Evolutionary conservation across 2,888 invertebrate species (phyloP).

Genomic region (Scrobipalpa atriplicella): DNA sequence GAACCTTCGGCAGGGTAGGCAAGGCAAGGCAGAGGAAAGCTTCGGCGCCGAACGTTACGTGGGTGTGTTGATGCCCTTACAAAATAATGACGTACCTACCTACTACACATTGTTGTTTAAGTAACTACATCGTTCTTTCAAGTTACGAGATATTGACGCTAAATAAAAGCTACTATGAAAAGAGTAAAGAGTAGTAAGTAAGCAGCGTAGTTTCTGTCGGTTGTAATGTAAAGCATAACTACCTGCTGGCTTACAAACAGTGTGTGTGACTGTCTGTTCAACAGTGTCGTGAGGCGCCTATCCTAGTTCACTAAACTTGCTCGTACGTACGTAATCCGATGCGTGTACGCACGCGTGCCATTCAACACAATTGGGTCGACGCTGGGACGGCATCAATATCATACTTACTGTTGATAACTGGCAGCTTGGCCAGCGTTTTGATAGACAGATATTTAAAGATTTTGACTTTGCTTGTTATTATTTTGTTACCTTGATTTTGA

Average conservation of each 20-base stretch:
- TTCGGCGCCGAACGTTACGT: no score
- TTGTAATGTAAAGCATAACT: neutral
- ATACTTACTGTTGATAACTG: no score
- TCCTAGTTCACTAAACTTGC: neutral
- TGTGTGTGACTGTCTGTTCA: neutral
- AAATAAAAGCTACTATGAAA: neutral
- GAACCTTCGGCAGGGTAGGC: no score
- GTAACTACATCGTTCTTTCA: neutral
- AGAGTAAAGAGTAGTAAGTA: neutral
- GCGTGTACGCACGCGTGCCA: neutral
- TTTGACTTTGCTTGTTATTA: no score
- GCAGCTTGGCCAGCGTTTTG: no score
- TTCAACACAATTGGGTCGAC: constrained; percentile 5
- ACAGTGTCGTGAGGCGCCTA: neutral
- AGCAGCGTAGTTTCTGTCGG: neutral
- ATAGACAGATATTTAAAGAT: no score
- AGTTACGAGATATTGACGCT: constrained; percentile 11
- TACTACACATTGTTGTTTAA: constrained; percentile 4
- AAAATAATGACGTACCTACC: neutral
- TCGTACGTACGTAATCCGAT: neutral
- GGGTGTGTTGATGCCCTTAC: no score
- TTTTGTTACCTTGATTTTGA: no score
- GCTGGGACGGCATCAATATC: no score
- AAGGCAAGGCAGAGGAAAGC: no score
- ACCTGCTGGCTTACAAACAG: neutral